These are phyloP conservation scores for Byasa hedistus DNA, from an alignment of 2,888 invertebrate species.

Conservation along the genomic window DNA sequence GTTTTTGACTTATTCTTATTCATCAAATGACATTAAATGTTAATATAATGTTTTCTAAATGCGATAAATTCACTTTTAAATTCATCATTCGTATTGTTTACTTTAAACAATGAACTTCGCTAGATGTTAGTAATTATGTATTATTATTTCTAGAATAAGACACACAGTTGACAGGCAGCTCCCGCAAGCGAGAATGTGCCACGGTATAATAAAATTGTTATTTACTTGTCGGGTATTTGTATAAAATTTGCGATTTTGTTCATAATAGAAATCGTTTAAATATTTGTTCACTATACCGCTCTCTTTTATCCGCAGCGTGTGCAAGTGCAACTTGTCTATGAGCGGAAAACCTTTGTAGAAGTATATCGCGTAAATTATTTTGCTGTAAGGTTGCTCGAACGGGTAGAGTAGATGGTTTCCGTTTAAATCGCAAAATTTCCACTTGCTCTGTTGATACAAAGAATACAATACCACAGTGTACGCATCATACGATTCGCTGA, in stretches of 20 bases:
- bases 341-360: conserved; percentile 60
- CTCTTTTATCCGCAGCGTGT: conserved; percentile 46
- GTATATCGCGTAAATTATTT: conserved; percentile 51
- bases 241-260: conserved; percentile 18
- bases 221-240: conserved; percentile 20
- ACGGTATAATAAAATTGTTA: conserved; percentile 42
- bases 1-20: no score
- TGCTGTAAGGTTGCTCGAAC: conserved; percentile 43
- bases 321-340: conserved; percentile 36
- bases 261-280: conserved; percentile 23
- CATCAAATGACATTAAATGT: no score
- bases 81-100: no score
- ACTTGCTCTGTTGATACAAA: conserved; percentile 18
- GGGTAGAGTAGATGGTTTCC: conserved; percentile 34
- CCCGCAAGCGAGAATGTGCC: conserved; percentile 45
- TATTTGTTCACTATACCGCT: conserved; percentile 44
- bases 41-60: no score
- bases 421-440: conserved; percentile 20
- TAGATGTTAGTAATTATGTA: conserved; percentile 6
- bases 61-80: no score
- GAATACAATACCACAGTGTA: conserved; percentile 27
- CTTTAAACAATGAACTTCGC: no score
- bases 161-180: conserved; percentile 36
- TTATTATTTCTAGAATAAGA: conserved; percentile 36
- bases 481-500: conserved; percentile 33